Base-by-base conservation (phyloP, 2,888 invertebrate species). In the Pristionchus entomophagus region DNA sequence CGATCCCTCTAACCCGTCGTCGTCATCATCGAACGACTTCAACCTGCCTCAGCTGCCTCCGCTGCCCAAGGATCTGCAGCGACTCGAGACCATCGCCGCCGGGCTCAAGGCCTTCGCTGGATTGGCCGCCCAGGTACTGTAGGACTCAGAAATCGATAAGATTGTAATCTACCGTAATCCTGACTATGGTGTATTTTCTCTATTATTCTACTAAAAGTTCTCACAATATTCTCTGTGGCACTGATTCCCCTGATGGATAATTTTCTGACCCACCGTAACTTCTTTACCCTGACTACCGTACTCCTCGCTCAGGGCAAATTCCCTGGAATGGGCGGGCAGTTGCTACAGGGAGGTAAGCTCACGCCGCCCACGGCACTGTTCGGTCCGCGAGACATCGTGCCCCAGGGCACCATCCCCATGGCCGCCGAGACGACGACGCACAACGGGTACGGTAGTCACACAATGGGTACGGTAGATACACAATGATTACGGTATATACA, bases 1-100 rank as follows among this genome's bases (percentile, higher is more conserved):
- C 53, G 85, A 85, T 77, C 85, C 85, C 22, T 87, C 80, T 32
- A 69, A 85, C 12, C 85, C 77, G 38, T 45, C 81, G 22, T 19
- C 56, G 22, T 78, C 59, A 38, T 78, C 59, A 38, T 41, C 69
- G 26, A 83, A 62, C 49, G 82, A 82, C 83, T 86, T 73, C 83
- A 86, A 86, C 35, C 73, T 86, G 77, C 86, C 84, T 22, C 35
- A 53, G 19, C 62, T 85, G 12, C 59, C 82, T 0, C 53, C 73
- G 5, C 51, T 85, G 17, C 85, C 85, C 2, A 73, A 73, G 53
- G 85, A 77, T n/a, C 73, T 85, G n/a, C 38, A 73, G 32, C 85
- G 85, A 53, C 41, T 85, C 10, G 85, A 85, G 26, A 77, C 85
- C 32, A 53, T 85, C 8, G 35, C 77, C 6, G 85, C 85, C 17